Percentiles rank a stretch among this genome's conserved stretches.
These are phyloP conservation scores for Macquaria ambigua DNA, from an alignment of 2,113 vertebrate genomes.

Conservation along the genomic window DNA sequence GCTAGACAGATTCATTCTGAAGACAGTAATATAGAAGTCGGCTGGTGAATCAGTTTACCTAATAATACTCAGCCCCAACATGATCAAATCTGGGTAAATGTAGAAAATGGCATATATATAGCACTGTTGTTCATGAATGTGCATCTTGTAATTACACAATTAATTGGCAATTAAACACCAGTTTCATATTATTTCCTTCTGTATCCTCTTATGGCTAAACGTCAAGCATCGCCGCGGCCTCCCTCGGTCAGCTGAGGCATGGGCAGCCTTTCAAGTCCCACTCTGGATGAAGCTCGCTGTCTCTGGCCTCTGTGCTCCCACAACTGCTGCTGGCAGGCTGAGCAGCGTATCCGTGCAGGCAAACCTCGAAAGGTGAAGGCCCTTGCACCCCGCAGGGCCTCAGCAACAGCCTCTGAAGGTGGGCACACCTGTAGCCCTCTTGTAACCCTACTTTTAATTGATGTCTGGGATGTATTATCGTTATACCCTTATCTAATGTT, in stretches of 20 bases:
- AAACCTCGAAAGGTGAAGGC: background rate
- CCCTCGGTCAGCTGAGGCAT: background rate
- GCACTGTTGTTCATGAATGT: background rate
- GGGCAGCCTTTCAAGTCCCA: background rate
- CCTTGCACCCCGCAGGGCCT: background rate
- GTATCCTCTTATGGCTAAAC: background rate
- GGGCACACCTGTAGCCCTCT: background rate
- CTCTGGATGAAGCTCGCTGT: constrained; percentile 61
- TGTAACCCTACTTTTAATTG: background rate
- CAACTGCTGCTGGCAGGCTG: constrained; percentile 64
- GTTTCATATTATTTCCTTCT: background rate
- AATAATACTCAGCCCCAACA: too few species aligned
- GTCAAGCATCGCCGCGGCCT: background rate
- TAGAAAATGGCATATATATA: background rate
- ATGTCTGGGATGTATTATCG: background rate
- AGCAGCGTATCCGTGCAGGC: constrained; percentile 12
- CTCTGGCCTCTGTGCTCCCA: constrained; percentile 62
- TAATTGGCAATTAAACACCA: too few species aligned
- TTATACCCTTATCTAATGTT: background rate
- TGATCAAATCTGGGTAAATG: too few species aligned
- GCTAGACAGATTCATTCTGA: too few species aligned
- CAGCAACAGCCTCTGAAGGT: background rate
- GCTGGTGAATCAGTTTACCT: too few species aligned
- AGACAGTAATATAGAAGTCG: too few species aligned
- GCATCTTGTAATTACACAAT: too few species aligned